Conservation (phyloP, 2,888 invertebrate species). For the Elmis aenea region DNA sequence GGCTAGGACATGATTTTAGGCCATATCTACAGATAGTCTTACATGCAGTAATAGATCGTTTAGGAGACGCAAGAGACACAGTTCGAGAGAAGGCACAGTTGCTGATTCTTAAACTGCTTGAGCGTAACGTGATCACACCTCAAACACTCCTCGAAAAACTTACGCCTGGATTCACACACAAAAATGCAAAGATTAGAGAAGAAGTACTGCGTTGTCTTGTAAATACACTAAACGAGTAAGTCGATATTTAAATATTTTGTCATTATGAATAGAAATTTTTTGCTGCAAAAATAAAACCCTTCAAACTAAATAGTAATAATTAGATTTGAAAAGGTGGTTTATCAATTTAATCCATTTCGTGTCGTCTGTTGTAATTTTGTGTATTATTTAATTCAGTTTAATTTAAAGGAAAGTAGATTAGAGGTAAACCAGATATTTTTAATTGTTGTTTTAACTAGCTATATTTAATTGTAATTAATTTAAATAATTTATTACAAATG, state of each 20-base stretch:
- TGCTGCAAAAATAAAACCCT: no score
- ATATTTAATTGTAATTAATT: no score
- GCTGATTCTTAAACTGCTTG: constrained; percentile 67
- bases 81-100: constrained; percentile 68
- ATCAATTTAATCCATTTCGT: no score
- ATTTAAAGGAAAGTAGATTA: no score
- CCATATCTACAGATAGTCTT: constrained; percentile 79
- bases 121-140: constrained; percentile 62
- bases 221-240: constrained; percentile 77
- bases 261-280: no score
- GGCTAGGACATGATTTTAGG: constrained; percentile 82
- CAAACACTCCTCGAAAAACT: constrained; percentile 71
- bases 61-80: constrained; percentile 49
- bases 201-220: constrained; percentile 81
- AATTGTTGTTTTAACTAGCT: no score
- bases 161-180: constrained; percentile 68
- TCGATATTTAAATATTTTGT: constrained; percentile 23
- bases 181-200: constrained; percentile 88
- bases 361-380: no score
- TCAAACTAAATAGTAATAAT: no score
- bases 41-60: constrained; percentile 77
- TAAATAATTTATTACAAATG: no score
- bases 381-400: no score
- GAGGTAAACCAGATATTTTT: no score
- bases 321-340: no score